phyloP scores from a whole-genome alignment of 2,113 vertebrate species.

The Cnemophilus loriae region DNA sequence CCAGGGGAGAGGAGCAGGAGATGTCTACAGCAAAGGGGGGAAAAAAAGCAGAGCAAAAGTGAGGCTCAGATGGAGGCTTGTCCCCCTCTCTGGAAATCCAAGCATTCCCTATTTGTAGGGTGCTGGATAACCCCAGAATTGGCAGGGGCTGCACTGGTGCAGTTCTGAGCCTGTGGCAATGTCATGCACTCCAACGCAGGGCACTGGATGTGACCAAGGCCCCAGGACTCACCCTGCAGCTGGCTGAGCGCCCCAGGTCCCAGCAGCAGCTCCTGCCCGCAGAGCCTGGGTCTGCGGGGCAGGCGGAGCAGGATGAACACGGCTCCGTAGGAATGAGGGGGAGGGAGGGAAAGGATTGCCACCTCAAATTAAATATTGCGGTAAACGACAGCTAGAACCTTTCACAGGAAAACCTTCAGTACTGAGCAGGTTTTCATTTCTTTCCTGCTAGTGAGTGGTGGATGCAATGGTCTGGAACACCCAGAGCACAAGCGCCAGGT shows the following conservation, averaged over 20 bases:
- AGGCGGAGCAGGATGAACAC: rapidly evolving
- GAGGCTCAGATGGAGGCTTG: background rate
- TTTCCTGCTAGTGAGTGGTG: constrained; percentile 40
- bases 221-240: background rate
- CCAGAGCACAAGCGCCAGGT: constrained; percentile 23
- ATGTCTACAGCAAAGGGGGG: background rate
- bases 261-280: background rate
- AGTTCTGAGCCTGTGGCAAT: background rate
- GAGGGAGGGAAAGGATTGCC: background rate
- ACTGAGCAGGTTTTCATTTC: constrained; percentile 30
- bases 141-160: background rate
- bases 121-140: background rate
- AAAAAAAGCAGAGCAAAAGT: background rate
- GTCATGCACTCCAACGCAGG: background rate
- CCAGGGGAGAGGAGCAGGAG: background rate
- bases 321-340: background rate
- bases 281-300: background rate
- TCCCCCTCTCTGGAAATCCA: background rate
- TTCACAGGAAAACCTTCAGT: constrained; percentile 10
- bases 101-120: background rate
- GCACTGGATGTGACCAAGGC: background rate
- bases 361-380: background rate
- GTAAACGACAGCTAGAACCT: background rate
- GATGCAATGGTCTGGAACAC: constrained; percentile 51
- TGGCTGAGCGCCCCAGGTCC: background rate